These are phyloP conservation scores for Globodera rostochiensis DNA, from an alignment of 1,140 invertebrate genomes.

Conservation along the genomic window DNA sequence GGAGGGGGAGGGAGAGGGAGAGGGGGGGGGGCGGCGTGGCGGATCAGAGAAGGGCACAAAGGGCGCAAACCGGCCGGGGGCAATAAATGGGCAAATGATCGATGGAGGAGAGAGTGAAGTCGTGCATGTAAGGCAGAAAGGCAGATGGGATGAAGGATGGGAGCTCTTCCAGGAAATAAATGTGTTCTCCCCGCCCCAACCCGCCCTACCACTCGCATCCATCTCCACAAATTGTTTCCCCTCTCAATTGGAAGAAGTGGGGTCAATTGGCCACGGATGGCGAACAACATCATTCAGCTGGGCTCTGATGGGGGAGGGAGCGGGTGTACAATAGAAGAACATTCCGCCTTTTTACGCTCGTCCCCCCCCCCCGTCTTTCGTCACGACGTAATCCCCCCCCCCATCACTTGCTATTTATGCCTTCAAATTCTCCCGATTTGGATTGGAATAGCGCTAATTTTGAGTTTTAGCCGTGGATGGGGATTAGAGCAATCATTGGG, in stretches of 20 bases:
- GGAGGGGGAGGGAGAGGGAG: neutral
- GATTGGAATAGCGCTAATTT: neutral
- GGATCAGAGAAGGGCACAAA: too few relatives aligned
- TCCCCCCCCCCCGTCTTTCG: neutral
- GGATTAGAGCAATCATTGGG: neutral
- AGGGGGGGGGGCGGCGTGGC: too few relatives aligned
- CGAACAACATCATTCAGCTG: neutral
- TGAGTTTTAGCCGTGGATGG: neutral
- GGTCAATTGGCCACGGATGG: neutral
- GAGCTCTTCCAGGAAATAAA: neutral
- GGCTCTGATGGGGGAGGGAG: neutral
- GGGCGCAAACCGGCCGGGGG: too few relatives aligned
- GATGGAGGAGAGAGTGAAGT: neutral
- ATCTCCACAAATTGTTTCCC: neutral
- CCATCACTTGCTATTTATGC: neutral
- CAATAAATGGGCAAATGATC: too few relatives aligned
- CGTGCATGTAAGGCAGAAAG: neutral
- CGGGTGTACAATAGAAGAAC: neutral
- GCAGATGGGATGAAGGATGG: neutral
- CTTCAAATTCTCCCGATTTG: neutral
- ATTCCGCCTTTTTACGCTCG: neutral
- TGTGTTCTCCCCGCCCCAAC: too few relatives aligned
- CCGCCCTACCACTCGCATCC: too few relatives aligned
- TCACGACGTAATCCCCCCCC: too few relatives aligned
- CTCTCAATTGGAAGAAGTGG: neutral